phyloP scores from a whole-genome alignment of 2,888 invertebrate genomes.

The Pyrochroa serraticornis region DNA sequence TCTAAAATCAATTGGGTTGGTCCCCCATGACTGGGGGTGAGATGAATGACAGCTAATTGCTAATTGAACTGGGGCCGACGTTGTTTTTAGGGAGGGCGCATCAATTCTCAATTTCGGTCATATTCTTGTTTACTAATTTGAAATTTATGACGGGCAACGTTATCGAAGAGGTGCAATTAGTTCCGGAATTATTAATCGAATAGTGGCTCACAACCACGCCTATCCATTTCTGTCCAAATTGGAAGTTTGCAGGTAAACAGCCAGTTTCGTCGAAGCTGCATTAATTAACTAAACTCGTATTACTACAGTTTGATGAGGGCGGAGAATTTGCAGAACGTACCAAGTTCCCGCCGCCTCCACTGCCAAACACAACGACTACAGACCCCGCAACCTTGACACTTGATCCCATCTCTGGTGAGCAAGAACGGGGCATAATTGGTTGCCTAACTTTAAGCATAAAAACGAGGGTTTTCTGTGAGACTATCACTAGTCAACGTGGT shows the following conservation, averaged over 20 bases:
- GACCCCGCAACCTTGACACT: no score
- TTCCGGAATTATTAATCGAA: slow-evolving; percentile 33
- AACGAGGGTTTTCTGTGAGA: no score
- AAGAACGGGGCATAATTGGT: no score
- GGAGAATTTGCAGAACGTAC: not conserved
- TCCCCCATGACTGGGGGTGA: no score
- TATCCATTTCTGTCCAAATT: slow-evolving; percentile 30
- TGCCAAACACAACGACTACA: no score
- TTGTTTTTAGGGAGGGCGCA: slow-evolving; percentile 5
- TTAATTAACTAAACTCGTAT: slow-evolving; percentile 14
- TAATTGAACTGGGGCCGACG: slow-evolving; percentile 11
- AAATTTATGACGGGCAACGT: slow-evolving; percentile 23
- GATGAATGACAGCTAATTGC: not conserved
- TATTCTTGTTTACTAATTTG: slow-evolving; percentile 22
- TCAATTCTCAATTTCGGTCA: slow-evolving; percentile 12
- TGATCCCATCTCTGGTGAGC: no score
- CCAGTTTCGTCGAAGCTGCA: slow-evolving; percentile 7
- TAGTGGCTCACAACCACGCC: slow-evolving; percentile 28
- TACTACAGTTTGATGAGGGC: not conserved
- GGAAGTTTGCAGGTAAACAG: slow-evolving; percentile 30
- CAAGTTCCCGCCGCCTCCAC: no score
- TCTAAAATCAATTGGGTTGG: no score
- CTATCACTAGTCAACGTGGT: no score
- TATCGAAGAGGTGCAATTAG: slow-evolving; percentile 27
- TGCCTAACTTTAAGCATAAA: no score